Evolutionary conservation across 2,888 invertebrate species (phyloP).

Genomic region (Clistopyga incitator): DNA sequence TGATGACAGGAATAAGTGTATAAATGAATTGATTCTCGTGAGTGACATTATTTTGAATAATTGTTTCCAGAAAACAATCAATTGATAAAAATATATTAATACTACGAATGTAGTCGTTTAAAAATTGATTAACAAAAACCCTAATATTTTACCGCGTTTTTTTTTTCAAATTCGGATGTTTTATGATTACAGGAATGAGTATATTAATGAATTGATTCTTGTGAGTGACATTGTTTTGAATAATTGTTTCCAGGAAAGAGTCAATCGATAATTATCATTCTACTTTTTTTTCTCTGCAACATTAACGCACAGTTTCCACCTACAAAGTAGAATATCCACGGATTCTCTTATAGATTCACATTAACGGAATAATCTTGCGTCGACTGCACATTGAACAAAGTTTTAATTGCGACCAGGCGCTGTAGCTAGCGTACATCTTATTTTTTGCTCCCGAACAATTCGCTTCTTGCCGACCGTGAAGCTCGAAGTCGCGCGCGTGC

Average conservation of each 20-base stretch:
- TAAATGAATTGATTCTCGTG: no score
- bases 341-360: background rate
- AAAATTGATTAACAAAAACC: background rate
- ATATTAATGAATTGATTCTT: background rate
- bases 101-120: no score
- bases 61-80: no score
- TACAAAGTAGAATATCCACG: background rate
- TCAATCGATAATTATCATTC: background rate
- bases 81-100: no score
- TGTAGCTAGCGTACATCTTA: background rate
- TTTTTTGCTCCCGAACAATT: conserved; percentile 43
- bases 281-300: background rate
- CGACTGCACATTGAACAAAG: background rate
- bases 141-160: background rate
- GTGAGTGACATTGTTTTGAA: background rate
- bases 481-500: conserved; percentile 32
- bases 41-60: no score
- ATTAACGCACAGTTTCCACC: background rate
- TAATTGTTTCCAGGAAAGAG: background rate
- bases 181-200: background rate
- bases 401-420: conserved; percentile 1
- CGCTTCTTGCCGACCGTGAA: conserved; percentile 12
- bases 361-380: background rate
- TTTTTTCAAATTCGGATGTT: background rate
- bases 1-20: no score